Base-by-base conservation (phyloP, 2,797 vertebrate genomes). In the Phrynocephalus vlangalii region DNA sequence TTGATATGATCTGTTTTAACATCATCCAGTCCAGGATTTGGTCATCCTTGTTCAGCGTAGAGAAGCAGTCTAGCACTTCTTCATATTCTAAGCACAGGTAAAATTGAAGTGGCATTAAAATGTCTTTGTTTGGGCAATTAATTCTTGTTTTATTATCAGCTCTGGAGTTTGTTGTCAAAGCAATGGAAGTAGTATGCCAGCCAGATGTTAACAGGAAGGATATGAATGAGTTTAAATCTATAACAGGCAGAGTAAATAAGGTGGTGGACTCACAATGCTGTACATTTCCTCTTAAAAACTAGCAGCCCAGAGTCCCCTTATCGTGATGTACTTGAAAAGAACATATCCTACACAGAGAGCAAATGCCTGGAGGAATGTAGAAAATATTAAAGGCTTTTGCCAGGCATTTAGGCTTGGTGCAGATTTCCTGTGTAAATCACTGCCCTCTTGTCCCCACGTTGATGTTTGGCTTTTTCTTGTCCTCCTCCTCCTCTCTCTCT, bases 351-450 rank as follows among this genome's bases (percentile, higher is more conserved):
- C 95, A 96, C 96, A 97, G 96, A 96, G 97, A 96, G 96, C 91
- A 95, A 97, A 96, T 96, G 97, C 97, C 97, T 97, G 96, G 94
- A 96, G 97, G 97, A 98, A 97, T 97, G 96, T 96, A 93, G 95
- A 94, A 96, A 96, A 98, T 98, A 99, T 99, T 97, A 99, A 71
- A 99, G 98, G 97, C 97, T 98, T 98, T 98, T 98, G 97, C 98
- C 97, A 97, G 98, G 97, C 97, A 97, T 98, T 96, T 95, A 97
- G 96, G 97, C 97, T 98, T 95, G 96, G 97, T 97, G 96, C 98
- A 98, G 97, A 98, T 98, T 99, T 99, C 98, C 98, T 98, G 98
- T 98, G 97, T 96, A 97, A 95, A 95, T 95, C 96, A 94, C 95
- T 96, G 94, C 93, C 94, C 95, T 96, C 96, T 96, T 96, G 96